Evolutionary conservation across 2,113 vertebrate genomes (phyloP).

Genomic region (Odocoileus hemionus): DNA sequence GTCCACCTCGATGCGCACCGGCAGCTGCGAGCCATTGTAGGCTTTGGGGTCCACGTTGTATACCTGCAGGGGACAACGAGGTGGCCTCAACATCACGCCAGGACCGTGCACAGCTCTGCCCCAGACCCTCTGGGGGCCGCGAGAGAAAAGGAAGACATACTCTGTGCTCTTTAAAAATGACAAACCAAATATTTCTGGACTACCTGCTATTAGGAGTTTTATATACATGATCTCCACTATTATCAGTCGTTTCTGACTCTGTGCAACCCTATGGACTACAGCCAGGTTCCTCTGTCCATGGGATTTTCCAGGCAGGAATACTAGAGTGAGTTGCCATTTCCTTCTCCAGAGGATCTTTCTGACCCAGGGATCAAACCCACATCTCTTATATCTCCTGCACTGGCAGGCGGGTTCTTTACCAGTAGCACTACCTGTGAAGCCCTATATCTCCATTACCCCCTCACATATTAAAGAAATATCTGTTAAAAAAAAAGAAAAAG

Average conservation of each 20-base stretch:
- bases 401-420: not conserved
- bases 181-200: not conserved
- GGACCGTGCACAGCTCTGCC: not conserved
- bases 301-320: not conserved
- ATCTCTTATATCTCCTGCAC: not conserved
- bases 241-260: not conserved
- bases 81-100: not conserved
- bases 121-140: not conserved
- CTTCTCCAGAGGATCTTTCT: not conserved
- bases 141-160: not conserved
- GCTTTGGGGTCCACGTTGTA: conserved; percentile 89
- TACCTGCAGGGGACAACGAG: conserved; percentile 79
- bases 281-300: not conserved
- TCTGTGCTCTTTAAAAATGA: not conserved
- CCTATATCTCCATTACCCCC: not conserved
- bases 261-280: not conserved
- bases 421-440: not conserved
- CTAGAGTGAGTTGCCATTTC: not conserved
- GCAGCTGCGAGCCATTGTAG: conserved; percentile 77
- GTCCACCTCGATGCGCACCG: conserved; percentile 86
- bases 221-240: not conserved
- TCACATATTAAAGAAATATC: not conserved
- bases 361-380: not conserved
- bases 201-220: not conserved
- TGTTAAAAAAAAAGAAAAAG: not conserved